Evolutionary conservation across 2,113 vertebrate species (phyloP).

Genomic region (Forbesichthys papilliferus): DNA sequence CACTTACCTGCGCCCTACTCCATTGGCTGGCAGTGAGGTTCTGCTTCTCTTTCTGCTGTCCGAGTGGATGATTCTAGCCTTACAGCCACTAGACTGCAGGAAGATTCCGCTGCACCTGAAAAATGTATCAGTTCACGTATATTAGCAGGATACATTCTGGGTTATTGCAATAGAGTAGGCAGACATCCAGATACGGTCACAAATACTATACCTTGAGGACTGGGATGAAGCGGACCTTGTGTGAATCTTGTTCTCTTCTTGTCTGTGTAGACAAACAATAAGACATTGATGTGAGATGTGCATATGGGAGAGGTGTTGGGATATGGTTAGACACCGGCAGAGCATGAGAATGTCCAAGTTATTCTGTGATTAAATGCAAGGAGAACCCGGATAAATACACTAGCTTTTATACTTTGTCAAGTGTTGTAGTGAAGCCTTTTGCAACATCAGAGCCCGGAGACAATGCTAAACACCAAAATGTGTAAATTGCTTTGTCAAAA

Average conservation of each 20-base stretch:
- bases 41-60: constrained; percentile 88
- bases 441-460: neutral
- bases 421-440: constrained; percentile 34
- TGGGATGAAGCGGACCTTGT: constrained; percentile 73
- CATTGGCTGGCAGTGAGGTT: constrained; percentile 65
- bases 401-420: constrained; percentile 9
- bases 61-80: constrained; percentile 76
- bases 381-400: neutral
- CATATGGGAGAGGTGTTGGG: constrained; percentile 1
- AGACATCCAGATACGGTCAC: neutral
- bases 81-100: constrained; percentile 86
- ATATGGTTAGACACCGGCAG: constrained; percentile 19
- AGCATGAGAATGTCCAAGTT: neutral
- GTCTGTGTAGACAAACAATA: constrained; percentile 59
- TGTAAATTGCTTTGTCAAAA: too few relatives aligned
- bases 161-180: neutral
- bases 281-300: constrained; percentile 11
- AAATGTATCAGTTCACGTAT: neutral
- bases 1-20: constrained; percentile 63
- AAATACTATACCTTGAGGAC: constrained; percentile 60
- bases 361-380: constrained; percentile 26
- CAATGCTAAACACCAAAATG: too few relatives aligned
- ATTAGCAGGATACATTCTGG: neutral
- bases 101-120: constrained; percentile 77
- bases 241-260: constrained; percentile 80